Evolutionary conservation across 1,140 invertebrate species (phyloP).

Genomic region (Centruroides sculpturatus): DNA sequence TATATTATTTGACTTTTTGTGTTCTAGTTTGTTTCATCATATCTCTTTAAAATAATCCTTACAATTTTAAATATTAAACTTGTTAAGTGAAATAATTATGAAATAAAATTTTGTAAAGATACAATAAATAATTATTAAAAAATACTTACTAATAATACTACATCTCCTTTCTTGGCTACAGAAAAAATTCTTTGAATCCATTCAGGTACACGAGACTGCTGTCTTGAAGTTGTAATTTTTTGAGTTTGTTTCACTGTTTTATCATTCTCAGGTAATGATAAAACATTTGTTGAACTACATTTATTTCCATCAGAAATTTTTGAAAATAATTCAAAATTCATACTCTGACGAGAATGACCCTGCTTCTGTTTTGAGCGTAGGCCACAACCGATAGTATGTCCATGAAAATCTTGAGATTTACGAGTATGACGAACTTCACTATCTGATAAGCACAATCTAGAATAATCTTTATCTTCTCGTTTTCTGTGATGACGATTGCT

Average conservation of each 20-base stretch:
- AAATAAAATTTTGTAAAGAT: too few relatives aligned
- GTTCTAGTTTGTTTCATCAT: too few relatives aligned
- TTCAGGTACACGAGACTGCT: slow-evolving; percentile 26
- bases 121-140: neutral
- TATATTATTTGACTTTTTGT: too few relatives aligned
- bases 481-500: neutral
- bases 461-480: slow-evolving; percentile 4
- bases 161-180: slow-evolving; percentile 25
- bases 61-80: too few relatives aligned
- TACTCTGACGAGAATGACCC: neutral
- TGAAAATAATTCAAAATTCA: too few relatives aligned
- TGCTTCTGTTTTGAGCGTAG: slow-evolving; percentile 8
- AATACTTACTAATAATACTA: slow-evolving; percentile 26
- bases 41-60: too few relatives aligned
- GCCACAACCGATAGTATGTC: neutral
- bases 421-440: slow-evolving; percentile 10
- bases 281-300: too few relatives aligned
- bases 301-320: neutral
- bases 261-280: too few relatives aligned
- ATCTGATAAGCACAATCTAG: slow-evolving; percentile 14
- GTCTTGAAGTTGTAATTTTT: neutral
- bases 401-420: neutral
- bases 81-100: too few relatives aligned
- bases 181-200: slow-evolving; percentile 32
- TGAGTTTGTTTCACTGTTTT: neutral